phyloP scores from a whole-genome alignment of 2,888 invertebrate genomes.

The Synanthedon myopaeformis region DNA sequence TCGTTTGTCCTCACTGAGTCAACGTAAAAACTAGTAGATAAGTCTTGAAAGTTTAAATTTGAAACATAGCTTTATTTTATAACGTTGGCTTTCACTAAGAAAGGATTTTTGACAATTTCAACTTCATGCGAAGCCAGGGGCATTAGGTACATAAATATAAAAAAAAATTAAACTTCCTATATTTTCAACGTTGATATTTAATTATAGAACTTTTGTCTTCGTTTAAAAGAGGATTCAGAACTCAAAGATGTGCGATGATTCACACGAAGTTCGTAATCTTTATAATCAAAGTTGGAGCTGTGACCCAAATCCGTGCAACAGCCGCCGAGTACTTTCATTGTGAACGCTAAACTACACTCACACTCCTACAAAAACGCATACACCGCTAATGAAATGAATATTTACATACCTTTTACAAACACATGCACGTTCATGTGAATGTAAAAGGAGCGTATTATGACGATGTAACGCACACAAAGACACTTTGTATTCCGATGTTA shows the following conservation, averaged over 20 bases:
- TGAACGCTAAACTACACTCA: slow-evolving; percentile 42
- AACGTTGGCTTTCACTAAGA: too few species aligned
- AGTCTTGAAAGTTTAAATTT: too few species aligned
- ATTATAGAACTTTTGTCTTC: too few species aligned
- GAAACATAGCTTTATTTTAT: too few species aligned
- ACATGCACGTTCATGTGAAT: slow-evolving; percentile 10
- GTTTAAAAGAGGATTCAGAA: slow-evolving; percentile 13
- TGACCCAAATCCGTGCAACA: slow-evolving; percentile 68
- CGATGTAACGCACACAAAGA: not conserved
- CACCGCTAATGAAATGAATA: slow-evolving; percentile 7
- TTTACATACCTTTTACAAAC: slow-evolving; percentile 11
- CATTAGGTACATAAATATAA: too few species aligned
- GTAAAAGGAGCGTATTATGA: not conserved
- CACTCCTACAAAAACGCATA: slow-evolving; percentile 5
- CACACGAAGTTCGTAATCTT: slow-evolving; percentile 63
- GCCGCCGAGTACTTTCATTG: slow-evolving; percentile 67
- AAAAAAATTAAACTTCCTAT: too few species aligned
- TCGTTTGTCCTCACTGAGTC: too few species aligned
- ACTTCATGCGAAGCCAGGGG: too few species aligned
- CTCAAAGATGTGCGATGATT: slow-evolving; percentile 54
- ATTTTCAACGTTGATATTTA: too few species aligned
- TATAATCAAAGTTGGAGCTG: slow-evolving; percentile 65
- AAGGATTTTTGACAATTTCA: too few species aligned
- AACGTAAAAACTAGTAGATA: too few species aligned
- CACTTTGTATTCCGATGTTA: not conserved